Conservation (phyloP, 2,797 vertebrate genomes). For the Psittacula derbiana region DNA sequence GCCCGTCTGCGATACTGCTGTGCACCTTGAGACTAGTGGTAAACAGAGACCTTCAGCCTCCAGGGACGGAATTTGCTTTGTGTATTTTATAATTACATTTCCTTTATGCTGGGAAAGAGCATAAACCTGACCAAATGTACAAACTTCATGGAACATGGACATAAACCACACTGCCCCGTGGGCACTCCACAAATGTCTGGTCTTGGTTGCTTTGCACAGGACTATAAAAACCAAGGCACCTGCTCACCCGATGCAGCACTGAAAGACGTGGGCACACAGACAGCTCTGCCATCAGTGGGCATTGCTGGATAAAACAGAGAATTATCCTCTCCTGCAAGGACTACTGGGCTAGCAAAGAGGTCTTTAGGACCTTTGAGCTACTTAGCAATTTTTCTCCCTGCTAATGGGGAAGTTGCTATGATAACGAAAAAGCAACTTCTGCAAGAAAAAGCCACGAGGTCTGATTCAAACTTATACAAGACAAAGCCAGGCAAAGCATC, state of each 20-base stretch:
- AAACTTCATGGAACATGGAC: background rate
- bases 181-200: background rate
- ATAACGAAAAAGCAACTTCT: background rate
- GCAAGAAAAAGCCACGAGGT: background rate
- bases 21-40: background rate
- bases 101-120: background rate
- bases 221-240: background rate
- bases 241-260: background rate
- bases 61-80: background rate
- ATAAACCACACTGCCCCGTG: background rate
- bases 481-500: background rate
- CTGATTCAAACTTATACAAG: background rate
- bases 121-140: background rate
- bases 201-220: background rate
- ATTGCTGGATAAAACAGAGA: background rate
- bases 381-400: background rate
- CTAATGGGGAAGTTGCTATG: background rate
- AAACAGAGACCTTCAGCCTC: background rate
- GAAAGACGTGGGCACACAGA: background rate
- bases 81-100: background rate
- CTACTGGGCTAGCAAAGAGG: background rate
- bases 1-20: background rate
- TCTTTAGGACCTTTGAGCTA: background rate
- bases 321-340: background rate
- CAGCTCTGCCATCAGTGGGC: background rate